Conservation (phyloP, 2,113 vertebrate genomes). For the Rhynchopsitta pachyrhyncha region DNA sequence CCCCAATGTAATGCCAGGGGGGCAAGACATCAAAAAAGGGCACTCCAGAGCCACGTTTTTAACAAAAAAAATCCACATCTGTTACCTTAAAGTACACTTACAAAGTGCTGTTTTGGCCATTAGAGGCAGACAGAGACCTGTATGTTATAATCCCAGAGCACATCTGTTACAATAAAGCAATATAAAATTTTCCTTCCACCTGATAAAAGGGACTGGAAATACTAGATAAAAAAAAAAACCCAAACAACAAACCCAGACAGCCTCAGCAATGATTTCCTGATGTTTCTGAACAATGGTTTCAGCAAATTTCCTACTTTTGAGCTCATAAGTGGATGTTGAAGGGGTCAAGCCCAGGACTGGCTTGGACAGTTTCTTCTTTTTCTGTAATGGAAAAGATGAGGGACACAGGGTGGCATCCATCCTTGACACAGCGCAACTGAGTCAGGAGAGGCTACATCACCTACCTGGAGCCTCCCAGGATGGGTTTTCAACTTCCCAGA, state of each 20-base stretch:
- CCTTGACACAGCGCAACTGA: neutral
- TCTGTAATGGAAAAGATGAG: neutral
- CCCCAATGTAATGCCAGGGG: neutral
- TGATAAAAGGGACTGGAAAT: neutral
- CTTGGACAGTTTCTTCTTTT: neutral
- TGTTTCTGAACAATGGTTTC: neutral
- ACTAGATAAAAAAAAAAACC: rapidly evolving
- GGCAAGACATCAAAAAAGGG: neutral
- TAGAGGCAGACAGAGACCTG: neutral
- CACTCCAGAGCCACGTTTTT: neutral
- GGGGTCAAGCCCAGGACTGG: neutral
- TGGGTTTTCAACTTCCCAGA: neutral
- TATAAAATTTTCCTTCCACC: neutral
- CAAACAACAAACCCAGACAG: neutral
- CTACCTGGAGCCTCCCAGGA: neutral
- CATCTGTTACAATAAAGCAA: neutral
- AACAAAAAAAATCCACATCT: neutral
- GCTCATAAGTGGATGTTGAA: neutral
- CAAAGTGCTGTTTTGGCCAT: neutral
- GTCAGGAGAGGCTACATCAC: rapidly evolving
- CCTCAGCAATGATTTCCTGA: neutral
- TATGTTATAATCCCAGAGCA: neutral
- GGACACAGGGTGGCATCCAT: neutral
- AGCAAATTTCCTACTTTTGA: neutral
- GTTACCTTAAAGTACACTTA: neutral